Evolutionary conservation across 1,140 invertebrate species (phyloP), one percentile per base, ranked within the genome.

Genomic region (Dreissena rostriformis): DNA sequence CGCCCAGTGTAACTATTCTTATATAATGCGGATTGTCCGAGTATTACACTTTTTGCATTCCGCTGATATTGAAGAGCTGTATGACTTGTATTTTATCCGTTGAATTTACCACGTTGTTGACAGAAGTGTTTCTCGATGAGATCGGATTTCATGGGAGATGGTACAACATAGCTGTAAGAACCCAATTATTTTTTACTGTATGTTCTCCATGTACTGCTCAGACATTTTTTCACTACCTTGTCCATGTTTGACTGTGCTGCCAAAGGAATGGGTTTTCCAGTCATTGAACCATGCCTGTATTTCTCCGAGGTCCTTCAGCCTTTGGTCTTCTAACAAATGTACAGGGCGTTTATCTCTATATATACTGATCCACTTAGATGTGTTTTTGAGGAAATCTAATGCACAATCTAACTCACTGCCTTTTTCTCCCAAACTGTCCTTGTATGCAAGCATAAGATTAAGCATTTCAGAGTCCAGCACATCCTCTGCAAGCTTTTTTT

Each of bases 401-500:
- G 26, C 53, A 6, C 81, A 67, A 49, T 86, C 29, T 22, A 83
- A 26, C 14, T 11, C 39, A n/a, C 15, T 10, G 24, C 73, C 65
- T 12, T 55, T 76, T 22, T 22, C 17, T 26, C 76, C 84, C 26
- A 78, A 63, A 61, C 17, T 7, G 1, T 24, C 17, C 52, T 86
- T 49, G 26, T 86, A 83, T 6, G 0, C 2, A 22, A 55, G 71
- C 72, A 86, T 71, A 7, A 79, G 39, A 74, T 84, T 14, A n/a
- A 84, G 55, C 80, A 84, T 84, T 52, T 84, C 72, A 6, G 4
- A 10, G 39, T 79, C 66, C 12, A 86, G 49, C 1, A 79, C 63
- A 10, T 86, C 80, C 66, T 86, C 85, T 19, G 75, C 85, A 11
- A 86, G 28, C 12, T 84, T 29, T 28, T n/a, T 86, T 86, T 4